Base-by-base conservation (phyloP, 2,888 invertebrate genomes). In the Orchesellides sinensis region DNA sequence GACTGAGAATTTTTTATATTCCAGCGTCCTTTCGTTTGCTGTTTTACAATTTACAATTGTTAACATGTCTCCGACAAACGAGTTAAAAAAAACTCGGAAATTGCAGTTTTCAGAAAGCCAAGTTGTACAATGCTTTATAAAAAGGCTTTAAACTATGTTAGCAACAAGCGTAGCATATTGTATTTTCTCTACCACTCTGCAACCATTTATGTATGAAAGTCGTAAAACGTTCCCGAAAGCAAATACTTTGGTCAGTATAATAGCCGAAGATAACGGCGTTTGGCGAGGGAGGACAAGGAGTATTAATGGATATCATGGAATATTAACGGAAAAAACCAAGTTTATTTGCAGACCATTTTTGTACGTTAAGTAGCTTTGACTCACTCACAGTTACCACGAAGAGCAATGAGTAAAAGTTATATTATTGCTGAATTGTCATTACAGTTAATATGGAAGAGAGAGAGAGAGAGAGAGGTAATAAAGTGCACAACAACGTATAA, bases 251-350 rank as follows among this genome's bases (percentile, higher is more conserved):
- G 65, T 54, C 65, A 65, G 74, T 74, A 8, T 23, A n/a, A 25
- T 49, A 8, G 17, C 23, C 49, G 59, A 72, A 52, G 63, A 63
- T 52, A 65, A 74, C 63, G n/a, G n/a, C n/a, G n/a, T n/a, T n/a
- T 14, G 54, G 54, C 14, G 29, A 17, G 40, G 54, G 69, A 49
- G 19, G 49, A 49, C 14, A 35, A n/a, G 32, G 35, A 68, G 68
- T 65, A 65, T 65, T 63, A 74, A 74, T 74, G 47, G 54, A 35
- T 35, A 65, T 65, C 65, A 68, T 21, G 19, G 54, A 47, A 54
- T 65, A 74, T 63, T 65, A 63, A 74, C 63, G 29, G 47, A 65
- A 74, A n/a, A 65, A 12, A 1, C 49, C 32, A 65, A 74, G 74
- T 74, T 52, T 63, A 74, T 65, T 74, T 65, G 40, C 74, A 40